Conservation (phyloP, 2,888 invertebrate species). For the Brachynemurus nebulosus region DNA sequence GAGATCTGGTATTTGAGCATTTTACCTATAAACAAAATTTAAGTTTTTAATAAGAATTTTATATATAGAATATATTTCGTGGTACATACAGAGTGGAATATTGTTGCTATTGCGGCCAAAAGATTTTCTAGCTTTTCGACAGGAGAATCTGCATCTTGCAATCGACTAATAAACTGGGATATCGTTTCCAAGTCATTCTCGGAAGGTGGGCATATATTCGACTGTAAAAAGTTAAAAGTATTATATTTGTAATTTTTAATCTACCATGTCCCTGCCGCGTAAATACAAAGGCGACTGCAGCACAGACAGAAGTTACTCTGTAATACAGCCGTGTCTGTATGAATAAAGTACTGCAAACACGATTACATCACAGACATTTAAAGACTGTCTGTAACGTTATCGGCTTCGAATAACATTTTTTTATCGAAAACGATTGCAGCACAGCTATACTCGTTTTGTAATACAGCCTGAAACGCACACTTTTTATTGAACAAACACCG, state of each 20-base stretch:
- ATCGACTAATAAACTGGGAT: slow-evolving; percentile 59
- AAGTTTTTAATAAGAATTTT: neutral
- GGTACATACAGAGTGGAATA: slow-evolving; percentile 61
- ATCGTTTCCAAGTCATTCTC: slow-evolving; percentile 62
- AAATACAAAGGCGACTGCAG: neutral
- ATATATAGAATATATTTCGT: slow-evolving; percentile 1
- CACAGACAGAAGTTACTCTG: too few relatives aligned
- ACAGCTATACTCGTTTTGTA: too few relatives aligned
- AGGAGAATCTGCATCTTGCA: slow-evolving; percentile 86
- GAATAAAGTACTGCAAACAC: too few relatives aligned
- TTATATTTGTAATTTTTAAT: slow-evolving; percentile 1
- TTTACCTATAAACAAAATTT: slow-evolving; percentile 41
- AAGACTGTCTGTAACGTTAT: too few relatives aligned
- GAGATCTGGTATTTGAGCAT: slow-evolving; percentile 41
- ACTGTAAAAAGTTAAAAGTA: slow-evolving; percentile 28
- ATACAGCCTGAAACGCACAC: too few relatives aligned
- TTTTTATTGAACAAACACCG: too few relatives aligned
- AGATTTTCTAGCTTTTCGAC: slow-evolving; percentile 86
- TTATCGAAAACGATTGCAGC: too few relatives aligned
- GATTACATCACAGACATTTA: too few relatives aligned
- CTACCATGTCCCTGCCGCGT: neutral
- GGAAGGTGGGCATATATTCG: slow-evolving; percentile 63
- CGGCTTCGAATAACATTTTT: too few relatives aligned
- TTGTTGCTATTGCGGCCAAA: slow-evolving; percentile 74
- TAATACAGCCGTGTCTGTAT: too few relatives aligned